Evolutionary conservation across 1,140 invertebrate genomes (phyloP), one percentile per base, ranked within the genome.

Genomic region (Heliconius eleuchia): DNA sequence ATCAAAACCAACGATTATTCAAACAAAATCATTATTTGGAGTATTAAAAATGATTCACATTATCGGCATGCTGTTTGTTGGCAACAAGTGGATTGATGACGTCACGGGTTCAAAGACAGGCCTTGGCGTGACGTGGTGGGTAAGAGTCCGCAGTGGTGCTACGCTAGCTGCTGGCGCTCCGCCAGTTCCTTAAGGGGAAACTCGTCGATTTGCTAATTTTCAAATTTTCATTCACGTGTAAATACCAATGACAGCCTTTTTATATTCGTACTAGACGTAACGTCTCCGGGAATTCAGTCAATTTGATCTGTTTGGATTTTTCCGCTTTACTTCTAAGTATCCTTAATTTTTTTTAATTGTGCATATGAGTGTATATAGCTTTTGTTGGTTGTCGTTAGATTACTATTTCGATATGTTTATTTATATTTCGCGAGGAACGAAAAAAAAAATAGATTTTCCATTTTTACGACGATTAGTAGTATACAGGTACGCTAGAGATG

Each of bases 81-180:
- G 55, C 57, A 66, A 16, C 57, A 3, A 60, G 60, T 66, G 60
- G 74, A 39, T 30, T 2, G 3, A 30, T 74, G 73, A 55, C 73
- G 73, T 46, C 73, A 39, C 55, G 52, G 57, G 52, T 79, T 78
- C 77, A 79, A 79, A 79, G 77, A 66, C 72, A 74, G 73, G 50
- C 77, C 77, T 79, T 79, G 77, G 57, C 8, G 37, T 79, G 57
- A 74, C 39, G 77, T 74, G 76, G 50, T 42, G 23, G 57, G 55
- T 8, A 27, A 57, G 30, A 66, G 8, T 57, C 55, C 74, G n/a
- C 74, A 60, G 37, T 37, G 39, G n/a, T 42, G 18, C 72, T 75
- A 13, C 73, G 52, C 16, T 39, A 37, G 19, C 52, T 57, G 19
- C n/a, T 57, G 55, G 55, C 19, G 8, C 19, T 3, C 9, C n/a